Evolutionary conservation across 2,888 invertebrate species (phyloP), one percentile per base, ranked within the genome.

Genomic region (Rhaphigaster nebulosa): DNA sequence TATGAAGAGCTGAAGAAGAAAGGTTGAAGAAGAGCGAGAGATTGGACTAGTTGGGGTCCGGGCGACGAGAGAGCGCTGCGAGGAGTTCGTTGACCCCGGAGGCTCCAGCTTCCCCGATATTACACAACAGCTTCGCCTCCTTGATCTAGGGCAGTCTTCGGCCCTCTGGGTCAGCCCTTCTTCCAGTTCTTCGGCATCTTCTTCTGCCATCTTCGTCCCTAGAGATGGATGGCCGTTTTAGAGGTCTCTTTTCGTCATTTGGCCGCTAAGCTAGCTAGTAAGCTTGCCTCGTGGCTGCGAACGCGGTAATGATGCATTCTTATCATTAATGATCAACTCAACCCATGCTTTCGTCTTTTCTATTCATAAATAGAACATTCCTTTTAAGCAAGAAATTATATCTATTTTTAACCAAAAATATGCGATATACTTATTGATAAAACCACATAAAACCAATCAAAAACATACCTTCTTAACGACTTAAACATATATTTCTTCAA

Each of bases 101-200:
- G 60, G 6, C 45, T 41, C 26, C 88, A 34, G 84, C 84, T 13
- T 60, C 65, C n/a, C 34, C 65, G 54, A 88, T 88, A 88, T 88
- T 88, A 88, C 88, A 88, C 88, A 88, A 84, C 45, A 65, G 65
- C 41, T 38, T 38, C 13, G n/a, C 8, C 88, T 41, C 52, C 89
- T 34, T 89, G 89, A 89, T 89, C 89, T 89, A 89, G 89, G 89
- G 29, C 89, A 89, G 89, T 23, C 65, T 65, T 76, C 3, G 89
- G 52, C 45, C 89, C 65, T 76, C 65, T 89, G 54, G 52, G 87
- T 52, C 87, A 52, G 29, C 56, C 29, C 87, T 87, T n/a, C 52
- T 5, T 5, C 38, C 80, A 80, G 38, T n/a, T n/a, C n/a, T n/a
- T n/a, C n/a, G n/a, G n/a, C 12, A 18, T 20, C 23, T 87, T n/a